Conservation (phyloP, 2,113 vertebrate genomes). For the Trematocara nigrifrons region DNA sequence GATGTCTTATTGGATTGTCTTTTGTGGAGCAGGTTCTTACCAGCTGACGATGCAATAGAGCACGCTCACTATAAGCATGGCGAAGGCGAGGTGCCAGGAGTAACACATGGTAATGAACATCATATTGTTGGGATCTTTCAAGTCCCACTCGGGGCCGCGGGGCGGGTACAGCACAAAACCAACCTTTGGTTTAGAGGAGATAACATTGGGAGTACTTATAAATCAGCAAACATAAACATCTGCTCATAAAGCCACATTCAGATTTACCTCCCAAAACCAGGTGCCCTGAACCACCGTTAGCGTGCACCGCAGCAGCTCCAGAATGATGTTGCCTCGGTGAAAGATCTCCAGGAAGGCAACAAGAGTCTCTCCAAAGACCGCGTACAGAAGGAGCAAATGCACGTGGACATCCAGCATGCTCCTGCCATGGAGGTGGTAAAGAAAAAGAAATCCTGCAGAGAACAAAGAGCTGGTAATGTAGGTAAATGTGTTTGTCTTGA, state of each 20-base stretch:
- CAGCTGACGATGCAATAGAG: conserved; percentile 80
- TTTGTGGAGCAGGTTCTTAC: conserved; percentile 69
- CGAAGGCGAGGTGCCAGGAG: conserved; percentile 88
- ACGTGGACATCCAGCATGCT: conserved; percentile 83
- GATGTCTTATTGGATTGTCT: not conserved
- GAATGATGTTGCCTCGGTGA: conserved; percentile 77
- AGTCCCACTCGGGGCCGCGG: conserved; percentile 81
- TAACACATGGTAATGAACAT: conserved; percentile 90
- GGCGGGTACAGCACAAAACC: conserved; percentile 89
- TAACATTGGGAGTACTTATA: rapidly evolving
- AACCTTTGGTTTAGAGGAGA: conserved; percentile 72
- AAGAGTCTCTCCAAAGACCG: conserved; percentile 73
- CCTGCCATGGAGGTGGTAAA: conserved; percentile 89
- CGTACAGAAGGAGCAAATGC: conserved; percentile 82
- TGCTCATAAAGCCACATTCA: not conserved
- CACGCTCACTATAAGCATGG: conserved; percentile 73
- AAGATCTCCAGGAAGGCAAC: conserved; percentile 84
- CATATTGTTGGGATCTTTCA: conserved; percentile 78
- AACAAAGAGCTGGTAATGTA: not conserved
- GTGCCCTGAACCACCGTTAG: conserved; percentile 85
- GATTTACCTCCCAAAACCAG: conserved; percentile 94
- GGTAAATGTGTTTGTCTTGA: not conserved
- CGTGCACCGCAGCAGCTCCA: conserved; percentile 83
- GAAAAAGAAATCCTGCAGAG: conserved; percentile 85
- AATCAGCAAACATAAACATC: not conserved